These are phyloP conservation scores for Diphyllodes magnificus DNA, from an alignment of 2,113 vertebrate genomes.

Conservation along the genomic window DNA sequence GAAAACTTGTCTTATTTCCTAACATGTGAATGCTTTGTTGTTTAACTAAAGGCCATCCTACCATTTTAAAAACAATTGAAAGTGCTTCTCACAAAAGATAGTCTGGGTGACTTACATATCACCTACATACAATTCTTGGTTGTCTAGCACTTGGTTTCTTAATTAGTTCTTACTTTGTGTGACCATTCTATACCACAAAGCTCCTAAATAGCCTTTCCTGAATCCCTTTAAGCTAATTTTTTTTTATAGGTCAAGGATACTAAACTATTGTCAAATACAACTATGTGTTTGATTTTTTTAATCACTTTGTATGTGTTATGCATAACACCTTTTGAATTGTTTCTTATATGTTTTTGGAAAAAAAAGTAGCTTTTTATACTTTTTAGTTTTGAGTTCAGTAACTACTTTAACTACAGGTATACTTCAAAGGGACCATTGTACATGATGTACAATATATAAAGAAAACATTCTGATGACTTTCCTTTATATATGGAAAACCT, in stretches of 20 bases:
- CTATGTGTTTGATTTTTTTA: constrained; percentile 75
- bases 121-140: constrained; percentile 63
- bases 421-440: constrained; percentile 81
- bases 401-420: constrained; percentile 86
- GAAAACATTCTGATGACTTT: constrained; percentile 56
- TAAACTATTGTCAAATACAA: constrained; percentile 70
- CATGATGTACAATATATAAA: constrained; percentile 65
- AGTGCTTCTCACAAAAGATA: constrained; percentile 79
- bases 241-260: constrained; percentile 65
- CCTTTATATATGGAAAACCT: constrained; percentile 70
- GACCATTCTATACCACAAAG: constrained; percentile 71
- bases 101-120: constrained; percentile 67
- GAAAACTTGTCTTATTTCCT: constrained; percentile 30
- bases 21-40: constrained; percentile 72
- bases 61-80: constrained; percentile 67
- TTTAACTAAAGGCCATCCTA: constrained; percentile 77
- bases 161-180: constrained; percentile 70
- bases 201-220: constrained; percentile 69
- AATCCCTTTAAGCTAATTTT: constrained; percentile 64
- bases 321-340: constrained; percentile 78
- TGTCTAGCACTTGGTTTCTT: constrained; percentile 73
- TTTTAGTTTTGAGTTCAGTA: constrained; percentile 80
- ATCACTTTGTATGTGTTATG: constrained; percentile 73
- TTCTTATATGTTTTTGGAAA: constrained; percentile 80
- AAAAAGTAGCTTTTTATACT: constrained; percentile 81